Base-by-base conservation (phyloP, 2,888 invertebrate genomes). In the Palloptera scutellata region DNA sequence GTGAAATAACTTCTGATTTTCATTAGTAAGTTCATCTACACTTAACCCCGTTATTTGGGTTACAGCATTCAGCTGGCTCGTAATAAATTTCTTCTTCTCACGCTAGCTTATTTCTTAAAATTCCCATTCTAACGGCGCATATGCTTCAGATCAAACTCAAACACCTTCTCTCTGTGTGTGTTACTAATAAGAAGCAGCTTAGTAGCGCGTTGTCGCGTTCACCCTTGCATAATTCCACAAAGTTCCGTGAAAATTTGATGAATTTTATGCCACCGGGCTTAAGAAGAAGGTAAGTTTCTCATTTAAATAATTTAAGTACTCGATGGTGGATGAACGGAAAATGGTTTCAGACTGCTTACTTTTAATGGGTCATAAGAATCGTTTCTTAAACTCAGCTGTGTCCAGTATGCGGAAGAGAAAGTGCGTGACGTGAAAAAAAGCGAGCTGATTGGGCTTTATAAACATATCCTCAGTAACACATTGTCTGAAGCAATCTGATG, bases 241-340 rank as follows among this genome's bases (percentile, higher is more conserved):
- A 73, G 15, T 84, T 82, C 1, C 81, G 61, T 10, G 85, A 70
- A 17, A 85, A 82, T 19, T 73, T 76, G 3, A 85, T 83, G 55
- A 85, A 85, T 66, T 83, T 83, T 75, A 81, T 81, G 0, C 85
- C 85, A 0, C 84, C 83, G 0, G 85, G 85, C 83, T 83, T 84
- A 0, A 84, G 81, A 15, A 85, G 84, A 53, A 84, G 69, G 66
- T 83, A 84, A 0, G 78, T 58, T 84, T 85, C 10, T 82, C 80
- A 68, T 83, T 85, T 12, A 85, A 68, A 64, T 81, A 70, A 63
- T 79, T 83, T 0, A 85, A 70, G 68, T 84, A 84, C 43, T 84
- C 82, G 4, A 85, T 78, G 0, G 84, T 83, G 45, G 77, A 75
- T 1, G 82, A 74, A 11, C 85, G 83, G 64, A 85, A 85, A 52